Percentiles rank a stretch among this genome's conserved stretches.
Evolutionary conservation across 2,113 vertebrate genomes (phyloP).

Genomic region (Silurus meridionalis): DNA sequence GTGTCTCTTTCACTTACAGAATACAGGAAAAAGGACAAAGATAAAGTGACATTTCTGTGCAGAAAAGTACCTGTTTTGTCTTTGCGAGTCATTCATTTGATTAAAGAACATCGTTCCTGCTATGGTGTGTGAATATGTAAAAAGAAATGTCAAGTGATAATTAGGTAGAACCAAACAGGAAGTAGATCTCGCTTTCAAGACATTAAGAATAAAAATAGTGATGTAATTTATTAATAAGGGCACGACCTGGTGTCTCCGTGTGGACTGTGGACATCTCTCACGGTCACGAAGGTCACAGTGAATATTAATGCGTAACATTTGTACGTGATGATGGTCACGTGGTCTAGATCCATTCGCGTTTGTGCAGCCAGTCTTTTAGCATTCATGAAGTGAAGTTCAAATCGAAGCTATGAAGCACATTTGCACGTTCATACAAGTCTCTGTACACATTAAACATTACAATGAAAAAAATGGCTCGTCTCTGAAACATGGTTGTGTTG

Average conservation of each 20-base stretch:
- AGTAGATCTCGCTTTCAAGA: neutral
- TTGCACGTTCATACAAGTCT: no score
- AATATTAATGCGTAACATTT: no score
- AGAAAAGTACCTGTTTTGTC: neutral
- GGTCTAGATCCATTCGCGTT: no score
- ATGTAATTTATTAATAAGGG: neutral
- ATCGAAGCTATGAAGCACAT: no score
- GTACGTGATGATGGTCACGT: no score
- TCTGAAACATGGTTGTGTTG: no score
- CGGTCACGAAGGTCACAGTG: no score
- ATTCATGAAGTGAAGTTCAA: no score
- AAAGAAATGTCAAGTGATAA: neutral
- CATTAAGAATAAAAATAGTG: neutral
- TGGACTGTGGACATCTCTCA: neutral
- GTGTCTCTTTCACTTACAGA: neutral
- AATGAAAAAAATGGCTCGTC: no score
- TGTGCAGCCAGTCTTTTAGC: no score
- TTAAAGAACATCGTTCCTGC: neutral
- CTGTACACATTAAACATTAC: no score
- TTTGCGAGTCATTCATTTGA: neutral
- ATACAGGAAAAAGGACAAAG: neutral
- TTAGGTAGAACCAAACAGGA: neutral
- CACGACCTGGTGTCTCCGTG: neutral
- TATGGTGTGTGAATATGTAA: neutral
- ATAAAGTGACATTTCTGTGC: neutral